phyloP scores from a whole-genome alignment of 64 coral and sea anemone species.

The Astreopora myriophthalma region DNA sequence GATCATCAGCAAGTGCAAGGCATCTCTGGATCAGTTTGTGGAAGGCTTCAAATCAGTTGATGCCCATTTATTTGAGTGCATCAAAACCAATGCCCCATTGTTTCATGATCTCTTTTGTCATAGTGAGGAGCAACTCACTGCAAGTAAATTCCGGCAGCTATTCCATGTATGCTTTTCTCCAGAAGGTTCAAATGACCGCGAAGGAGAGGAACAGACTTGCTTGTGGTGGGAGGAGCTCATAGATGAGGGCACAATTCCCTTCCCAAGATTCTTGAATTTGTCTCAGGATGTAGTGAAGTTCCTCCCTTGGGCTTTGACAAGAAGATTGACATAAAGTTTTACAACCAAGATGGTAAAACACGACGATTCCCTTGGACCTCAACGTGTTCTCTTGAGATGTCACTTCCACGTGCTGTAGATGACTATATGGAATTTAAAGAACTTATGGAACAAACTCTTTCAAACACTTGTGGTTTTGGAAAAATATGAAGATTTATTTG shows the following conservation, averaged over 20 bases:
- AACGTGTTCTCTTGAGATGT: conserved; percentile 37
- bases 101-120: conserved; percentile 42
- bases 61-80: neutral
- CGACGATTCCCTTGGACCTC: conserved; percentile 56
- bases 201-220: conserved; percentile 36
- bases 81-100: neutral
- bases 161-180: conserved; percentile 35
- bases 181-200: conserved; percentile 43
- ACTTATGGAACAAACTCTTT: conserved; percentile 16
- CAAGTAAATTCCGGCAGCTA: conserved; percentile 32
- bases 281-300: conserved; percentile 34
- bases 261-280: conserved; percentile 25
- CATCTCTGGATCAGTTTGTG: conserved; percentile 50
- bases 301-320: conserved; percentile 66
- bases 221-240: conserved; percentile 58
- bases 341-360: neutral
- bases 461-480: conserved; percentile 45
- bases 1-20: conserved; percentile 8
- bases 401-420: conserved; percentile 46
- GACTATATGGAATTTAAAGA: conserved; percentile 27
- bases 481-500: neutral
- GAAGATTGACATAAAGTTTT: conserved; percentile 45
- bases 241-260: neutral
- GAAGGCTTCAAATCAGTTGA: conserved; percentile 40
- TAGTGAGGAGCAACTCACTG: conserved; percentile 4